Conservation (phyloP, 2,797 vertebrate genomes). For the Diceros bicornis region DNA sequence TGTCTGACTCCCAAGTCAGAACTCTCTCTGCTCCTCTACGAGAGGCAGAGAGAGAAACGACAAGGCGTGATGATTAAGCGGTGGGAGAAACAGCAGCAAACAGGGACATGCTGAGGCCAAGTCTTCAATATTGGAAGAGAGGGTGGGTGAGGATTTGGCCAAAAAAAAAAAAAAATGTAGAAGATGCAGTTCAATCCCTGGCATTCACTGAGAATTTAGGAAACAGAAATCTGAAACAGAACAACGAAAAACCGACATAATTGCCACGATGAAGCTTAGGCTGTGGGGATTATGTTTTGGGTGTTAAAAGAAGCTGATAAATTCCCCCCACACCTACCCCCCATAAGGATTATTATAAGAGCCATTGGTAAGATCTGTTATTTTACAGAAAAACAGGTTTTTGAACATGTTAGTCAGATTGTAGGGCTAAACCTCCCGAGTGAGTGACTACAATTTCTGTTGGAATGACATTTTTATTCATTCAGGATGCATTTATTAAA, state of each 20-base stretch:
- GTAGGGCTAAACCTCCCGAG: neutral
- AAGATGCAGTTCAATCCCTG: neutral
- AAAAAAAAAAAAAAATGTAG: neutral
- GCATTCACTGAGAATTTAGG: neutral
- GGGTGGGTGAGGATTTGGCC: fast-evolving
- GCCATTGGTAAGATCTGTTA: neutral
- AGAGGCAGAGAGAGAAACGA: neutral
- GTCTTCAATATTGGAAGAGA: fast-evolving
- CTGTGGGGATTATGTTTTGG: neutral
- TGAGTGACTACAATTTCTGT: neutral
- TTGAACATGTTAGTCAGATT: neutral
- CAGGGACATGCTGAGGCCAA: fast-evolving
- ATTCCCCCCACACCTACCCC: neutral
- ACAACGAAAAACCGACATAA: neutral
- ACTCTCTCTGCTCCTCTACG: neutral
- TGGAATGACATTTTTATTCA: neutral
- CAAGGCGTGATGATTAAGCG: fast-evolving
- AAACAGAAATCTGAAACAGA: neutral
- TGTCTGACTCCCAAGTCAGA: neutral
- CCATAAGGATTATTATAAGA: neutral
- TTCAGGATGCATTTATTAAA: neutral
- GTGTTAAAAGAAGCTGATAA: slow-evolving; percentile 1
- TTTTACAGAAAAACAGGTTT: neutral
- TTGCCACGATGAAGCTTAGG: neutral
- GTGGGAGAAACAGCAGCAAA: too few relatives aligned